Percentiles rank a stretch among this genome's conserved stretches.
Conservation (phyloP, 2,888 invertebrate genomes). For the Panopea generosa region DNA sequence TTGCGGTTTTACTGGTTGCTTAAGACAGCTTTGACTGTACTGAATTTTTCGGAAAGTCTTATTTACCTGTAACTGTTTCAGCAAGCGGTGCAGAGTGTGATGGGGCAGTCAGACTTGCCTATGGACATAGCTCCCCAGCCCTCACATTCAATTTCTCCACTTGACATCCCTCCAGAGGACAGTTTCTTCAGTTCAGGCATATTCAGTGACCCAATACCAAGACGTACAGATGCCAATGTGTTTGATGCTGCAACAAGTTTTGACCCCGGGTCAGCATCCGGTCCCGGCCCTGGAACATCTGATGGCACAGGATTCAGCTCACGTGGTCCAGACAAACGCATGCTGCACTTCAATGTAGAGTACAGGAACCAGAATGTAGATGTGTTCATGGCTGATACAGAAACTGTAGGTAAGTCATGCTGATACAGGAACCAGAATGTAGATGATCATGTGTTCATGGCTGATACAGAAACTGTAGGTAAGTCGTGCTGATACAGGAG, state of each 20-base stretch:
- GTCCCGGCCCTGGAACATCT: conserved; percentile 69
- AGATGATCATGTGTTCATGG: conserved; percentile 75
- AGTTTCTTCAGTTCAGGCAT: conserved; percentile 61
- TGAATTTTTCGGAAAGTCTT: no score
- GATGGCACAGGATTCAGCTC: conserved; percentile 60
- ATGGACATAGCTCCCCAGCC: conserved; percentile 52
- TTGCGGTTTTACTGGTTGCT: no score
- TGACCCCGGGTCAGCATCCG: conserved; percentile 74
- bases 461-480: conserved; percentile 81
- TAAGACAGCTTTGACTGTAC: no score
- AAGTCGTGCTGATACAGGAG: conserved; percentile 78
- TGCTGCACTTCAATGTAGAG: conserved; percentile 82
- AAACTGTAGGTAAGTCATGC: conserved; percentile 78
- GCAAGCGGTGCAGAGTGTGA: conserved; percentile 78
- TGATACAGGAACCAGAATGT: conserved; percentile 80
- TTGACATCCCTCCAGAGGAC: conserved; percentile 33
- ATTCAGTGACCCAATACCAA: conserved; percentile 51
- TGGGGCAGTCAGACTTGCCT: conserved; percentile 67
- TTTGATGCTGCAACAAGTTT: conserved; percentile 59
- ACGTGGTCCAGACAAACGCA: conserved; percentile 60
- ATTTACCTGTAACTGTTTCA: conserved; percentile 41
- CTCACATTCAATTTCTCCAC: conserved; percentile 14
- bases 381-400: conserved; percentile 78
- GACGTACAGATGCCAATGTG: conserved; percentile 63
- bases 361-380: conserved; percentile 80